Evolutionary conservation across 2,888 invertebrate species (phyloP).

Genomic region (Hemithea aestivaria): DNA sequence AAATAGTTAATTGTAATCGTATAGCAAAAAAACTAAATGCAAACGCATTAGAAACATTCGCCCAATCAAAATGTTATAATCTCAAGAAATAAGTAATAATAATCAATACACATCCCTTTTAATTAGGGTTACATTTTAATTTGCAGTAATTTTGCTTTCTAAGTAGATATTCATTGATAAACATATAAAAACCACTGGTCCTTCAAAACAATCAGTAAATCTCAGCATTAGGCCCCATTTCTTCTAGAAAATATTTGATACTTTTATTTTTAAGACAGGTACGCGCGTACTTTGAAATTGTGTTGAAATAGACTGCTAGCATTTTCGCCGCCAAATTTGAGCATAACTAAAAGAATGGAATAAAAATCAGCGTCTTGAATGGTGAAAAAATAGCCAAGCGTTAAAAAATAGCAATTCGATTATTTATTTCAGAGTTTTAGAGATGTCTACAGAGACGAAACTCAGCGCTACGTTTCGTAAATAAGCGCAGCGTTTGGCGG

Average conservation of each 20-base stretch:
- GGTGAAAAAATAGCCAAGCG: too few species aligned
- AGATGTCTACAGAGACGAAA: too few species aligned
- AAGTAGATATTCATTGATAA: slow-evolving; percentile 16
- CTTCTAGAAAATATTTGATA: slow-evolving; percentile 44
- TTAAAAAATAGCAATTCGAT: too few species aligned
- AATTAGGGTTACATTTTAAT: slow-evolving; percentile 6
- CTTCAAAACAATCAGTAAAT: not conserved
- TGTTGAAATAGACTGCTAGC: too few species aligned
- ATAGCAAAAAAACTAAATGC: not conserved
- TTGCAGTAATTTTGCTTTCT: slow-evolving; percentile 2
- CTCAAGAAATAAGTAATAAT: slow-evolving; percentile 12
- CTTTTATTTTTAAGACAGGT: slow-evolving; percentile 57
- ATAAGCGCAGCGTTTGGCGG: too few species aligned
- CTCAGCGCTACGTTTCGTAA: too few species aligned
- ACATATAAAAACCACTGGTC: slow-evolving; percentile 9
- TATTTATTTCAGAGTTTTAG: too few species aligned
- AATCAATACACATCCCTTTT: slow-evolving; percentile 5
- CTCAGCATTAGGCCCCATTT: slow-evolving; percentile 46
- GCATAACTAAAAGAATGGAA: too few species aligned
- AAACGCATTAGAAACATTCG: slow-evolving; percentile 12
- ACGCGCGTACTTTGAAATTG: slow-evolving; percentile 61
- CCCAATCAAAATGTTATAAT: slow-evolving; percentile 16
- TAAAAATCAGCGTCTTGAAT: too few species aligned
- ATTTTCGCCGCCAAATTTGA: too few species aligned
- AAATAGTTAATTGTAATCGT: too few species aligned